Evolutionary conservation across 2,888 invertebrate genomes (phyloP).

Genomic region (Volucella inflata): DNA sequence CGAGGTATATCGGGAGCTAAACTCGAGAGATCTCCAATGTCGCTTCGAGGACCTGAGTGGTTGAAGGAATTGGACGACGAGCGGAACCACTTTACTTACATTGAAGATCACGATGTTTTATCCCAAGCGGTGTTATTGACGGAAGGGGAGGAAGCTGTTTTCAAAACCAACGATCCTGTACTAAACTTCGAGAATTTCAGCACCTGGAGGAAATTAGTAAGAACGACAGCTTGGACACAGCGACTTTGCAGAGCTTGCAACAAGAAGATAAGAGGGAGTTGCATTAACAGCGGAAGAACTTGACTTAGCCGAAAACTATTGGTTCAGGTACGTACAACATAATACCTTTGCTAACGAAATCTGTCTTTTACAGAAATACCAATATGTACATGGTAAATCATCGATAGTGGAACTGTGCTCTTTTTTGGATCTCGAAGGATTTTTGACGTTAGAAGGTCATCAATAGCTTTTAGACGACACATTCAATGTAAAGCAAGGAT

Average conservation of each 20-base stretch:
- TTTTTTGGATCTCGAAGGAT: neutral
- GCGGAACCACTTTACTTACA: neutral
- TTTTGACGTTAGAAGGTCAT: slow-evolving; percentile 20
- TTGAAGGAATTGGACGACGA: neutral
- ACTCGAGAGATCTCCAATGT: slow-evolving; percentile 3
- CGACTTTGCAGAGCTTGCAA: neutral
- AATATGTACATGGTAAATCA: neutral
- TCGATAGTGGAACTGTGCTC: neutral
- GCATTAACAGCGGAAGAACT: slow-evolving; percentile 1
- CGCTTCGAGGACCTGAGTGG: slow-evolving; percentile 20
- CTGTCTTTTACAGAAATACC: slow-evolving; percentile 8
- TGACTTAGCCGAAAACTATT: slow-evolving; percentile 10
- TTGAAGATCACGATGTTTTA: neutral
- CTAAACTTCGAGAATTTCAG: neutral
- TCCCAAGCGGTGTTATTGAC: neutral
- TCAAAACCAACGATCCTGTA: neutral
- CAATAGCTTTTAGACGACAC: slow-evolving; percentile 15
- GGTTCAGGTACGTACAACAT: slow-evolving; percentile 17
- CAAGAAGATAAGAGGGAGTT: slow-evolving; percentile 6
- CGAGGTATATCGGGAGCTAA: neutral
- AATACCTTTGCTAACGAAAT: slow-evolving; percentile 15
- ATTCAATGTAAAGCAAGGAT: neutral
- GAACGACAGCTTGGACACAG: slow-evolving; percentile 11
- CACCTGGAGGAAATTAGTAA: slow-evolving; percentile 8
- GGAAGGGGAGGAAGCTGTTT: neutral